These are phyloP conservation scores for Pollachius pollachius DNA, from an alignment of 2,113 vertebrate species.

Conservation along the genomic window DNA sequence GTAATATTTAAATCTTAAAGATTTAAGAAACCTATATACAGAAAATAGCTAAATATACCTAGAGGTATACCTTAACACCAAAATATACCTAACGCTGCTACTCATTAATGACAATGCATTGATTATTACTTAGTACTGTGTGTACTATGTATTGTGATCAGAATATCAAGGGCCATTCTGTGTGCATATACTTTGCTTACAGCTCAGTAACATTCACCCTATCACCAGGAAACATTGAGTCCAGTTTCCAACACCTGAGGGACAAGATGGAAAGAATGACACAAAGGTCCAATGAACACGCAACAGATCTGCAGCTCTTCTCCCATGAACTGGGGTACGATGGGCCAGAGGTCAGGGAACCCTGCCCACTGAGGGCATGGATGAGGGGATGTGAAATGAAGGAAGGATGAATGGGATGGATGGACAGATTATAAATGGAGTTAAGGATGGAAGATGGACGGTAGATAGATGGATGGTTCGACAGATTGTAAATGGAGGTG, in stretches of 20 bases:
- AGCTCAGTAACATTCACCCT: not conserved
- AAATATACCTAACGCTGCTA: too few relatives aligned
- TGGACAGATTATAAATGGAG: not conserved
- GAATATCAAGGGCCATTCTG: not conserved
- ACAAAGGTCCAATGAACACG: conserved; percentile 73
- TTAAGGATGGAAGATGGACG: not conserved
- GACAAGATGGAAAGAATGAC: conserved; percentile 78
- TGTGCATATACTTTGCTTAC: too few relatives aligned
- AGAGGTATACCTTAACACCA: too few relatives aligned
- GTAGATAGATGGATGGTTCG: too few relatives aligned
- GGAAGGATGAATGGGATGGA: not conserved
- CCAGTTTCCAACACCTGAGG: conserved; percentile 78
- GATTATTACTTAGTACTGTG: too few relatives aligned
- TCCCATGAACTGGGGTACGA: conserved; percentile 78
- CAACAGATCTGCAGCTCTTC: conserved; percentile 77
- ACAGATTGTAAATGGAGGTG: too few relatives aligned
- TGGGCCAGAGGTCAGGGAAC: not conserved
- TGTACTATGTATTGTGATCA: not conserved
- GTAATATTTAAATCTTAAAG: too few relatives aligned
- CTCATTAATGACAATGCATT: too few relatives aligned
- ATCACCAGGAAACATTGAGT: conserved; percentile 67
- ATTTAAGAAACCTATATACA: too few relatives aligned
- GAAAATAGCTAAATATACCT: too few relatives aligned
- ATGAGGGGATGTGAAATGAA: too few relatives aligned
- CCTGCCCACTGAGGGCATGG: not conserved